phyloP scores from a whole-genome alignment of 1,140 invertebrate species.

The Cecropterus lyciades region DNA sequence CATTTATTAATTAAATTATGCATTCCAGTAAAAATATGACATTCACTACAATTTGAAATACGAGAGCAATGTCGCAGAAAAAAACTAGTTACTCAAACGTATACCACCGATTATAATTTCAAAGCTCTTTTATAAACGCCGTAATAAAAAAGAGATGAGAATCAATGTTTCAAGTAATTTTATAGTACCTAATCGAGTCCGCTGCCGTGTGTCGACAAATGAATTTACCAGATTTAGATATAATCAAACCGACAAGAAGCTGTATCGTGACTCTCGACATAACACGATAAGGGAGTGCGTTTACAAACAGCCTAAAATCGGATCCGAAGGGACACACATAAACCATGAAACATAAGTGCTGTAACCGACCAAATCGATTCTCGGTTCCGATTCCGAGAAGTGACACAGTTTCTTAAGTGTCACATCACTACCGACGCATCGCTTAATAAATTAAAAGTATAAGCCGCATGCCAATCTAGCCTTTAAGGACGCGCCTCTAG shows the following conservation, averaged over 20 bases:
- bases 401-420: slow-evolving; percentile 83
- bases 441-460: slow-evolving; percentile 79
- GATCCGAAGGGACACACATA: slow-evolving; percentile 57
- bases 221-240: slow-evolving; percentile 78
- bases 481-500: slow-evolving; percentile 62
- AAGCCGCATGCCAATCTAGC: slow-evolving; percentile 69
- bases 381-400: slow-evolving; percentile 81
- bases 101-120: slow-evolving; percentile 4
- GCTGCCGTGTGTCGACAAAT: slow-evolving; percentile 66
- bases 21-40: too few species aligned
- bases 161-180: slow-evolving; percentile 75
- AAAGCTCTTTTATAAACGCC: slow-evolving; percentile 15
- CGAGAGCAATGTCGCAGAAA: neutral
- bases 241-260: slow-evolving; percentile 75
- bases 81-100: neutral
- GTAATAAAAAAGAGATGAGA: slow-evolving; percentile 40
- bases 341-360: slow-evolving; percentile 76
- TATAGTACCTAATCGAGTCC: slow-evolving; percentile 68
- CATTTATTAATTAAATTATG: too few species aligned
- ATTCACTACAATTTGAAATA: too few species aligned
- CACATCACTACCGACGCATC: slow-evolving; percentile 80
- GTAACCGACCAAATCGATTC: slow-evolving; percentile 80
- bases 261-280: slow-evolving; percentile 57
- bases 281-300: slow-evolving; percentile 68
- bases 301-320: slow-evolving; percentile 65